Percentiles rank a stretch among this genome's conserved stretches.
These are phyloP conservation scores for Ladona fulva DNA, from an alignment of 1,140 invertebrate genomes.

Conservation along the genomic window DNA sequence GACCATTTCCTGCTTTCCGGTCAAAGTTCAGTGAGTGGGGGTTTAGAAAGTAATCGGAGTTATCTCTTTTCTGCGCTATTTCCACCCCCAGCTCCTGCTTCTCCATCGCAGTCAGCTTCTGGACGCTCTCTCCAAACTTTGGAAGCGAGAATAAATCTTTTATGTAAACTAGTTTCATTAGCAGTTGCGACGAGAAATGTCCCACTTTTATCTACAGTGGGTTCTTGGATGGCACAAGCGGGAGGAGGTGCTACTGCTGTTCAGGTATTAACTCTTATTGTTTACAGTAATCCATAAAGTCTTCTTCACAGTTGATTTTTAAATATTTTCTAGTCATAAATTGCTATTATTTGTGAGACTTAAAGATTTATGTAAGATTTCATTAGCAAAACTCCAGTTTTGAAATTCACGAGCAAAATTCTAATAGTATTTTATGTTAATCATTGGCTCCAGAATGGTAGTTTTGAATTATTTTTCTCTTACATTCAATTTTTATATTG, in stretches of 20 bases:
- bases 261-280: background rate
- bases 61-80: slow-evolving; percentile 71
- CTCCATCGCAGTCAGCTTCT: background rate
- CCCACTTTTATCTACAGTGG: slow-evolving; percentile 60
- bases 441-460: too few species aligned
- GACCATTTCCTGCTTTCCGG: slow-evolving; percentile 58
- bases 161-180: slow-evolving; percentile 69
- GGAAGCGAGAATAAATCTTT: slow-evolving; percentile 49
- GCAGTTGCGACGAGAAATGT: slow-evolving; percentile 63
- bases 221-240: slow-evolving; percentile 55
- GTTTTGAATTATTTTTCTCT: too few species aligned
- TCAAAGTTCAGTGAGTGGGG: background rate
- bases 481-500: too few species aligned
- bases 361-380: too few species aligned
- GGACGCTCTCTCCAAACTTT: slow-evolving; percentile 51
- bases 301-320: too few species aligned
- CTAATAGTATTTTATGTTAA: too few species aligned
- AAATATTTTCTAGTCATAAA: too few species aligned
- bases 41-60: slow-evolving; percentile 46
- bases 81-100: slow-evolving; percentile 14
- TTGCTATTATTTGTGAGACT: too few species aligned
- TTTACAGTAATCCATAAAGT: too few species aligned
- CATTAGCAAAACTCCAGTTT: too few species aligned
- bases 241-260: background rate
- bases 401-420: too few species aligned